phyloP scores from a whole-genome alignment of 2,113 vertebrate genomes.

The Python bivittatus region DNA sequence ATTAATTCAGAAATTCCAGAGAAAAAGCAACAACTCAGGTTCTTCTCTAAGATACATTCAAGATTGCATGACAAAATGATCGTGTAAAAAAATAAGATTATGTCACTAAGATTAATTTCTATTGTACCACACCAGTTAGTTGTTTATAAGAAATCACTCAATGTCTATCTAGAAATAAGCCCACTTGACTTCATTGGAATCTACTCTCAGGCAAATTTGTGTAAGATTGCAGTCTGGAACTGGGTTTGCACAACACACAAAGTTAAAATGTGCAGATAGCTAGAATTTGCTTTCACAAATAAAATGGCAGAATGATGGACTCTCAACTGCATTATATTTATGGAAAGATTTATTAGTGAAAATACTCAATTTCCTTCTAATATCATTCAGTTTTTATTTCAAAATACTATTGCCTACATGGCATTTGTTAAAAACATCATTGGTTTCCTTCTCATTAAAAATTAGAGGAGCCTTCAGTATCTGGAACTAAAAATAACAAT shows the following conservation, averaged over 20 bases:
- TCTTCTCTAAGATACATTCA: neutral
- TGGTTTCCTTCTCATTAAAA: constrained; percentile 58
- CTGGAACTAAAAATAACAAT: constrained; percentile 46
- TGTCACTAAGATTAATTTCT: neutral
- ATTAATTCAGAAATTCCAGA: neutral
- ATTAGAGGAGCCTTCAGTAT: constrained; percentile 49
- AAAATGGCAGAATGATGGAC: neutral
- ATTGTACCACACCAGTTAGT: neutral
- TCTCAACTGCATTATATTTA: constrained; percentile 11
- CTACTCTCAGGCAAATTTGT: neutral
- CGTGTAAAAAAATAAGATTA: neutral
- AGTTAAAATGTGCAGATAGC: neutral
- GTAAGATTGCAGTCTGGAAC: neutral
- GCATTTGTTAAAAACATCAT: constrained; percentile 29
- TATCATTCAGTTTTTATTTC: constrained; percentile 38
- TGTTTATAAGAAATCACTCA: neutral
- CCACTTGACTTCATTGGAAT: neutral
- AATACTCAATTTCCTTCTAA: constrained; percentile 33
- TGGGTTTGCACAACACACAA: neutral
- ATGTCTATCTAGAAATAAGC: neutral
- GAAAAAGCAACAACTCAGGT: neutral
- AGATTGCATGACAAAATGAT: neutral
- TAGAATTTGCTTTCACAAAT: constrained; percentile 29
- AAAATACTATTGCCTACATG: constrained; percentile 6
- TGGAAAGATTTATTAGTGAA: constrained; percentile 32